Evolutionary conservation across 2,113 vertebrate genomes (phyloP), one percentile per base, ranked within the genome.

Genomic region (Campylomormyrus tamandua): DNA sequence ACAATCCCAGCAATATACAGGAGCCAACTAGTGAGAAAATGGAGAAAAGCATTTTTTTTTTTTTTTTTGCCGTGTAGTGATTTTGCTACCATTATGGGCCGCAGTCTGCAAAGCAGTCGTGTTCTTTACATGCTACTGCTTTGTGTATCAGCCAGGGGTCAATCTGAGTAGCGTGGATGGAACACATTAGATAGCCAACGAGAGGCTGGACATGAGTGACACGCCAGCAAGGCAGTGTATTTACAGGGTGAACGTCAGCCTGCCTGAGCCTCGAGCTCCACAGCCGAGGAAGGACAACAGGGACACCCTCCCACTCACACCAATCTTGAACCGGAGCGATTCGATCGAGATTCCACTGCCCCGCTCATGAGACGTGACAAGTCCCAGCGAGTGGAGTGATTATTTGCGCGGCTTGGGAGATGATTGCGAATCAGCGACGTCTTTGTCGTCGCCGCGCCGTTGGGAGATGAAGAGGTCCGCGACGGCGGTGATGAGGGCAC

Each of bases 381-480:
- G 80, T 87, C 53, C 77, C 83, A 53, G 50, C 10, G 53, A 89
- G 52, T 52, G 48, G 90, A 50, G 80, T 90, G 90, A 92, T 90
- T 90, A 86, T 87, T 10, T 56, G 48, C 87, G 66, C 74, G 3
- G 62, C 89, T 80, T 90, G 56, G 56, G 86, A 13, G 56, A 90
- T 91, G 90, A 90, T 90, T 90, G 89, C 91, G 87, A 83, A 89
- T 89, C 89, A 90, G 52, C 9, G 1, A 0, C 56, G 52, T 42
- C 17, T 8, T 58, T 42, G 15, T 90, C 48, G 66, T 27, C 2
- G 56, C 48, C 70, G 88, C 89, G 70, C 88, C 90, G 90, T 87
- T 53, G 70, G 66, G 58, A 91, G 91, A 91, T 92, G 90, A 91
- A 91, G 91, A 90, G 91, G 77, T 90, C 58, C 50, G 19, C 80